Evolutionary conservation across 2,113 vertebrate species (phyloP).

Genomic region (Erythrolamprus reginae): DNA sequence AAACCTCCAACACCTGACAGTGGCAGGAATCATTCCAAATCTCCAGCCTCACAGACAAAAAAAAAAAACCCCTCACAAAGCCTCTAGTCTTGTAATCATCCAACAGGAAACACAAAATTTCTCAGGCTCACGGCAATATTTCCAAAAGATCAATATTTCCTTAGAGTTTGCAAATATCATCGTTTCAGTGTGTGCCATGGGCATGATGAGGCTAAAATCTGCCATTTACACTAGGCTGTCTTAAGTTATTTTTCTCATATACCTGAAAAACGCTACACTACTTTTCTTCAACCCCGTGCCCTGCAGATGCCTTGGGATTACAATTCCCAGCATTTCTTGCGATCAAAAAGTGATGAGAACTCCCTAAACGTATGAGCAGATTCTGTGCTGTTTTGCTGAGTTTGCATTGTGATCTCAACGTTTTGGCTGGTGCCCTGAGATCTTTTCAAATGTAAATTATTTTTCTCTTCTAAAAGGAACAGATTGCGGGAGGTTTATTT

Average conservation of each 20-base stretch:
- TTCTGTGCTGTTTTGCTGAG: slow-evolving; percentile 39
- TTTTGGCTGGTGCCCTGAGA: slow-evolving; percentile 55
- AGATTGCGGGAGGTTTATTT: slow-evolving; percentile 59
- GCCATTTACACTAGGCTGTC: background rate
- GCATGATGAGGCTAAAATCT: background rate
- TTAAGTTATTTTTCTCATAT: background rate
- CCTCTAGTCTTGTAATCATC: slow-evolving; percentile 18
- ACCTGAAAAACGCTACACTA: background rate
- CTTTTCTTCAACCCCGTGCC: background rate
- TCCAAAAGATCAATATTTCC: slow-evolving; percentile 30
- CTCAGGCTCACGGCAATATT: slow-evolving; percentile 28
- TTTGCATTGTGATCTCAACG: slow-evolving; percentile 36
- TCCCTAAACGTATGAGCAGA: slow-evolving; percentile 31
- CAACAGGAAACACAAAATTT: slow-evolving; percentile 20
- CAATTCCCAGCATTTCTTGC: background rate
- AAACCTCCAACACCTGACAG: slow-evolving; percentile 16
- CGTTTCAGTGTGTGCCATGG: background rate
- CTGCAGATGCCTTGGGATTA: background rate
- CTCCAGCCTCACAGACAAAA: background rate
- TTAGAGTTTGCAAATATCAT: background rate
- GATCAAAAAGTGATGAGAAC: slow-evolving; percentile 1
- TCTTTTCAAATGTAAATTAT: slow-evolving; percentile 63
- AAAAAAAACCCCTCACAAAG: background rate
- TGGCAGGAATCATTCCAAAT: background rate
- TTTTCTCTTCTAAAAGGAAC: slow-evolving; percentile 55